A percentile compares a stretch with the other conserved stretches of the same genome.
These are phyloP conservation scores for Chaetodon trifasciatus DNA, from an alignment of 2,797 vertebrate genomes.

Conservation along the genomic window DNA sequence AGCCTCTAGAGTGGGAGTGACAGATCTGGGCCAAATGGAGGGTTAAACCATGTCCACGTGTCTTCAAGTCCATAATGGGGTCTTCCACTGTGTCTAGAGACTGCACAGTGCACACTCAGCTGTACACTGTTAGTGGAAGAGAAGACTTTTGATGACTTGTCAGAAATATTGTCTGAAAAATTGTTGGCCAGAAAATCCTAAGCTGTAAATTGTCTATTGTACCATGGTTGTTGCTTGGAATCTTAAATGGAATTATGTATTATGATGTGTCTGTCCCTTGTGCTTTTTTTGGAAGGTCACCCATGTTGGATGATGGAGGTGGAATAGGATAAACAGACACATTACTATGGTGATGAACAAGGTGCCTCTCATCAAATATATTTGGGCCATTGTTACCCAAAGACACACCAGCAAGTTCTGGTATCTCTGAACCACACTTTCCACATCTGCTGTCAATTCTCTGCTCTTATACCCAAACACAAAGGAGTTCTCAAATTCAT, in stretches of 20 bases:
- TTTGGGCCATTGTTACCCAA: neutral
- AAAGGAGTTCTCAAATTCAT: neutral
- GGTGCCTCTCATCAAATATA: neutral
- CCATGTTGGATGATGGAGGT: neutral
- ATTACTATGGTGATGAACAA: slow-evolving; percentile 5
- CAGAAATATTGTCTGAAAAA: neutral
- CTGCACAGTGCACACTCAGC: slow-evolving; percentile 33
- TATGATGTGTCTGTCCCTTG: neutral
- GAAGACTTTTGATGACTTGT: slow-evolving; percentile 22
- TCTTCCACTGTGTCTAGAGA: slow-evolving; percentile 47
- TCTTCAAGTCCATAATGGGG: slow-evolving; percentile 54
- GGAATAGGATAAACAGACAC: slow-evolving; percentile 1
- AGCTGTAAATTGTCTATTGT: neutral
- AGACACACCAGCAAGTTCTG: neutral
- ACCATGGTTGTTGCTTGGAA: slow-evolving; percentile 3
- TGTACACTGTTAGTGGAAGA: slow-evolving; percentile 24
- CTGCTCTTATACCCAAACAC: neutral
- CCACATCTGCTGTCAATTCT: neutral
- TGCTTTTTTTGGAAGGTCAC: neutral
- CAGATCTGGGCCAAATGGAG: slow-evolving; percentile 77
- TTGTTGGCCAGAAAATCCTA: neutral
- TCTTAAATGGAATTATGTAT: neutral
- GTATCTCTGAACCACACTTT: neutral
- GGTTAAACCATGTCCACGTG: slow-evolving; percentile 71
- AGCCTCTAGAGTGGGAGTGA: slow-evolving; percentile 72